Evolutionary conservation across 2,797 vertebrate genomes (phyloP).

Genomic region (Petrocephalus sullivani): DNA sequence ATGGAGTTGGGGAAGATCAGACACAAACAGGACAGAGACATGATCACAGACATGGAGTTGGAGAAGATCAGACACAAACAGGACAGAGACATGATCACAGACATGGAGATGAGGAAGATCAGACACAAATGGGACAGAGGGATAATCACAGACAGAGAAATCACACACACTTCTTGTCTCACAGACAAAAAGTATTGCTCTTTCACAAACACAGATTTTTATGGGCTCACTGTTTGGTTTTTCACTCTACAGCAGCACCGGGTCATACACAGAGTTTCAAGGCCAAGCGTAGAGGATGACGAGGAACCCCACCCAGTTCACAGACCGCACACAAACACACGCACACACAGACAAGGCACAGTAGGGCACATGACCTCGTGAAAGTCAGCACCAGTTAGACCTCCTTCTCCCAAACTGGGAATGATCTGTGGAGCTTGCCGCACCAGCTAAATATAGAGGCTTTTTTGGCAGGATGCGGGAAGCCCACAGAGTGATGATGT

Average conservation of each 20-base stretch:
- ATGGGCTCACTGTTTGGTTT: neutral
- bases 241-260: neutral
- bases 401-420: slow-evolving; percentile 25
- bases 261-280: neutral
- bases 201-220: neutral
- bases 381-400: slow-evolving; percentile 37
- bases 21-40: neutral
- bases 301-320: neutral
- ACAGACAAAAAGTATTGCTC: neutral
- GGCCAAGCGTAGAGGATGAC: neutral
- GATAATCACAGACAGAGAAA: neutral
- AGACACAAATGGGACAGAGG: neutral
- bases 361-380: slow-evolving; percentile 25
- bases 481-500: slow-evolving; percentile 2
- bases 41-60: neutral
- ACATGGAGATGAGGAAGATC: neutral
- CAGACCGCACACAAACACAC: slow-evolving; percentile 27
- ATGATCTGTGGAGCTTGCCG: slow-evolving; percentile 34
- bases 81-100: neutral
- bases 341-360: slow-evolving; percentile 29
- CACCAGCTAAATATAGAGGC: slow-evolving; percentile 53
- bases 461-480: neutral
- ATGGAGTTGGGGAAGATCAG: neutral
- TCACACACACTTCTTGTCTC: neutral
- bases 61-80: neutral